Conservation (phyloP, 2,797 vertebrate genomes). For the Phrynocephalus vlangalii region DNA sequence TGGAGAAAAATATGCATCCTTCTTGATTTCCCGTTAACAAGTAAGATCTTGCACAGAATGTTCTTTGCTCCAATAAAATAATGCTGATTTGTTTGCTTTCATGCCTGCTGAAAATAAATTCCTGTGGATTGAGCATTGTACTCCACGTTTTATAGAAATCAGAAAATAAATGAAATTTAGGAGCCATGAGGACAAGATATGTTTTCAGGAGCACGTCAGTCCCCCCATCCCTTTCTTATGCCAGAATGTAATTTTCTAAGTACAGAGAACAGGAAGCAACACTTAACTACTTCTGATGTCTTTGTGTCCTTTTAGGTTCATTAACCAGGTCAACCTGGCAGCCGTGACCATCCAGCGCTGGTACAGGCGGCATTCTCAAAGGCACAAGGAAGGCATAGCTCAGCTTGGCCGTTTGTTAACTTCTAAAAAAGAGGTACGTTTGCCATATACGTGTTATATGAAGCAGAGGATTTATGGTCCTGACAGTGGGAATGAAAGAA, state of each 20-base stretch:
- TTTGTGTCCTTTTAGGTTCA: conserved; percentile 82
- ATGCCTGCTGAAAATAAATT: background rate
- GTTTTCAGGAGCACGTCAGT: background rate
- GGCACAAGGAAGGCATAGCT: conserved; percentile 63
- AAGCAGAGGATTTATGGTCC: too few relatives aligned
- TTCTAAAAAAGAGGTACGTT: conserved; percentile 84
- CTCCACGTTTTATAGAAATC: background rate
- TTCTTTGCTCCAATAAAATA: background rate
- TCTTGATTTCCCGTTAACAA: background rate
- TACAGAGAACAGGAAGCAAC: background rate
- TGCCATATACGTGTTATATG: accelerated
- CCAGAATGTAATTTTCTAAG: background rate
- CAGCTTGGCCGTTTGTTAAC: conserved; percentile 77
- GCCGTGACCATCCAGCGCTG: conserved; percentile 93
- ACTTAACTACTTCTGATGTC: background rate
- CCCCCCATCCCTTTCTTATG: background rate
- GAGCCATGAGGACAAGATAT: background rate
- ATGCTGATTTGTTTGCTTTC: background rate
- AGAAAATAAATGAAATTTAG: background rate
- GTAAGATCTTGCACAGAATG: background rate
- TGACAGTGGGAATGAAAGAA: background rate
- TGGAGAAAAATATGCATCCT: background rate
- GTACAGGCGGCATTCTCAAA: conserved; percentile 83
- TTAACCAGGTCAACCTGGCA: conserved; percentile 90
- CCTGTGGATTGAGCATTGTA: background rate